Evolutionary conservation across 2,888 invertebrate species (phyloP), one percentile per base, ranked within the genome.

Genomic region (Mythimna ferrago): DNA sequence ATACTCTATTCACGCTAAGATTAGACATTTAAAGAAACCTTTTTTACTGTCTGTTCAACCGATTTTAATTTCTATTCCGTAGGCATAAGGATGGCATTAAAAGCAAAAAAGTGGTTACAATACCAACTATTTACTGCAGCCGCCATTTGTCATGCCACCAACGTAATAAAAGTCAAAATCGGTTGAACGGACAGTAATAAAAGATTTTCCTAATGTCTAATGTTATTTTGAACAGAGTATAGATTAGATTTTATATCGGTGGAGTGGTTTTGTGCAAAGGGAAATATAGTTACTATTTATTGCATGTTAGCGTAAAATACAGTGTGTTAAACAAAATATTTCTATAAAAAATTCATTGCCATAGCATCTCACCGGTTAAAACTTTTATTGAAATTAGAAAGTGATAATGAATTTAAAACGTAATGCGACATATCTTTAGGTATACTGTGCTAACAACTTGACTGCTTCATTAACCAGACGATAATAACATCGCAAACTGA

Each of bases 381-480:
- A 6, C 16, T 19, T 11, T 16, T 14, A 35, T 48, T 48, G 10
- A 38, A 56, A 35, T 19, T 70, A 35, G 26, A 67, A 38, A 62
- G 66, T 82, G 19, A 71, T 79, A 68, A 54, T 51, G n/a, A 75
- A 68, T 64, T 54, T 61, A 51, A 74, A 48, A 66, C 0, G 72
- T 80, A 82, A 81, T 83, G 66, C 73, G 71, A 90, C 91, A 90
- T 91, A 90, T 91, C 88, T 86, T 84, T 86, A 89, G 78, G 76
- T 83, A 81, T 88, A 87, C 82, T 74, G 57, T 82, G 38, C 54
- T 74, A 65, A 65, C 11, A 41, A 56, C 54, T 72, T 71, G 14
- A 80, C 76, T 63, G 58, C 69, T 72, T 72, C 71, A 76, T 82
- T 66, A 88, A 86, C 87, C 84, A 88, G 73, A 68, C 61, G 41